Evolutionary conservation across 2,113 vertebrate genomes (phyloP).

Genomic region (Daphoenositta chrysoptera): DNA sequence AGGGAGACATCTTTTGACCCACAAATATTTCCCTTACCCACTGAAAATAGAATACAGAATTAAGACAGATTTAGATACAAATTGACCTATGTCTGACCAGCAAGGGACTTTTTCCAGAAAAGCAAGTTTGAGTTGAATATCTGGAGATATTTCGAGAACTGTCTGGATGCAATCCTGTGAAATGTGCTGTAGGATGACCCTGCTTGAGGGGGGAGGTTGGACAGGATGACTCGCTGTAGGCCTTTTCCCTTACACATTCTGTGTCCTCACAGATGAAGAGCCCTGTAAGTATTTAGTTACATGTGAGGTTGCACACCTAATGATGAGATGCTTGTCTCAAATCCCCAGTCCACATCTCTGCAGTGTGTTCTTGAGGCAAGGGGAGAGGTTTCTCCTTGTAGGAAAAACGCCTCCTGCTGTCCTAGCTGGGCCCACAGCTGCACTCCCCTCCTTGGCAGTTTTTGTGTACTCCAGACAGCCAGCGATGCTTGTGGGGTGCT

Average conservation of each 20-base stretch:
- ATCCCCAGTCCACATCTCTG: not conserved
- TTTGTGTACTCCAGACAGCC: not conserved
- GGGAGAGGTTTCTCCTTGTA: not conserved
- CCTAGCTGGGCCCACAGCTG: not conserved
- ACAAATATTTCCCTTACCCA: not conserved
- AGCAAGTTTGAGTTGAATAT: not conserved
- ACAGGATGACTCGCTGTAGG: too few relatives aligned
- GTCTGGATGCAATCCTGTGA: not conserved
- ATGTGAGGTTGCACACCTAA: not conserved
- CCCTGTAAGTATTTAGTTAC: not conserved
- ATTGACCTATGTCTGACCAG: not conserved
- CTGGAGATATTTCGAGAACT: fast-evolving
- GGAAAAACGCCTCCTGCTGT: not conserved
- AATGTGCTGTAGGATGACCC: not conserved
- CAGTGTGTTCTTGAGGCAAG: not conserved
- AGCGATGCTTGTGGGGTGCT: not conserved
- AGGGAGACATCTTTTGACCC: not conserved
- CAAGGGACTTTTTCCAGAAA: not conserved
- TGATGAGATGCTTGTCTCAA: not conserved
- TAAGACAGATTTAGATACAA: not conserved
- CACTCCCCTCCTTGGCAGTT: not conserved
- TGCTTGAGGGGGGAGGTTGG: not conserved
- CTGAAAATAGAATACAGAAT: not conserved
- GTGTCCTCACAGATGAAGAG: not conserved
- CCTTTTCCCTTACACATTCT: not conserved